Evolutionary conservation across 2,113 vertebrate genomes (phyloP), one percentile per base, ranked within the genome.

Genomic region (Thamnaconus septentrionalis): DNA sequence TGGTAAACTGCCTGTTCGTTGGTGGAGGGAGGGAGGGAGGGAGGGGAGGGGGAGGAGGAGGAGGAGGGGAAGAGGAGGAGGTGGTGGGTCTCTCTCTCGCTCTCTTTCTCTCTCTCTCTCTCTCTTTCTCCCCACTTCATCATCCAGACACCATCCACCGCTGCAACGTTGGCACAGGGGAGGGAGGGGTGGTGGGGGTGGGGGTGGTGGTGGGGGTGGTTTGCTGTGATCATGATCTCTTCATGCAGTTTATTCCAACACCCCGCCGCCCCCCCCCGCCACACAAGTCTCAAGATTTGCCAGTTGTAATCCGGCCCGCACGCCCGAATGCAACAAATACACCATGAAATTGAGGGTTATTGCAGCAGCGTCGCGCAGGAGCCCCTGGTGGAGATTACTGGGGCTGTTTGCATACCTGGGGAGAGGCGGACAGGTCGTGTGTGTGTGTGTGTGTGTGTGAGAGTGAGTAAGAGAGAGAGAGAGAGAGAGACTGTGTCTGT

Each of bases 301-400:
- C 77, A 47, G 78, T 90, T 92, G 90, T 92, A 91, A 92, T 92
- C 88, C 87, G 66, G 67, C 79, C 81, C 53, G 75, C 80, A 79
- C 76, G 71, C 88, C 18, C 82, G 71, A 89, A 90, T 84, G 87
- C 88, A 89, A 91, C 90, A 91, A 91, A 91, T 90, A 90, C 78
- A 86, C 78, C 87, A 80, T 92, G 90, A 92, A 91, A 92, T 92
- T 86, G 90, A 86, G 88, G 87, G 89, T 90, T 91, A 85, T 87
- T 88, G 84, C 80, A 69, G 64, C 50, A 80, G 81, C 66, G 63
- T 83, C 82, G 80, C 86, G 81, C 74, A 74, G 79, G 84, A 74
- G 74, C 83, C 66, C 18, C 76, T 64, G 80, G 66, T 73, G 4
- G 45, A 79, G 83, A 82, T 80, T 75, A 86, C 58, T 7, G 52